Base-by-base conservation (phyloP, 1,140 invertebrate genomes). In the Goniozus legneri region DNA sequence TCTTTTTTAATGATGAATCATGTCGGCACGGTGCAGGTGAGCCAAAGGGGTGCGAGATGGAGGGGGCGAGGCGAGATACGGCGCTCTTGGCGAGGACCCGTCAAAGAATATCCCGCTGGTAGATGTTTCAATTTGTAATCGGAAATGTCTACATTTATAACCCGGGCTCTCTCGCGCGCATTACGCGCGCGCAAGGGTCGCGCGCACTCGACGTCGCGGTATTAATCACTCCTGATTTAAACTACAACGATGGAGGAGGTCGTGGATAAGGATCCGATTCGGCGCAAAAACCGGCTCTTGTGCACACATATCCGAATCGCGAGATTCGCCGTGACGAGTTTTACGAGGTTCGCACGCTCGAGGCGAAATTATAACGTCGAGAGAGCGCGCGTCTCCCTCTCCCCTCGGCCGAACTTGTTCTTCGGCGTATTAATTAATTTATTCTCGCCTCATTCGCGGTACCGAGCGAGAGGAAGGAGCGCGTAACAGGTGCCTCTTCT, bases 101-200 rank as follows among this genome's bases (percentile, higher is more conserved):
- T 34, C 49, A 50, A 45, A 30, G 10, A 19, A 46, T 49, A n/a
- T 34, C 47, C 22, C 36, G 42, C 43, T 27, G 39, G 14, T 21
- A 44, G 46, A 59, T 57, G 55, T 59, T 50, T 59, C 47, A 59
- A 59, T 59, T 58, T 59, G 51, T 59, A 54, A 58, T 59, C 50
- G 43, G 40, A 37, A 58, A 54, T 47, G 44, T 58, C 55, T 58
- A 47, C 40, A 50, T 49, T 44, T 43, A 46, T 58, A 53, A 58
- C 34, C 38, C 47, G 47, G 49, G 32, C 35, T 19, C 27, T 19
- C 18, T 27, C 13, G 8, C 12, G 32, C 14, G 34, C 30, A 34
- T 54, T 51, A 47, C 48, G 16, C 6, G 16, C 27, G 21, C 37
- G 19, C 3, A 21, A 0, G 36, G 36, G 18, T 10, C 36, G 12